Percentiles rank a stretch among this genome's conserved stretches.
Conservation (phyloP, 2,797 vertebrate genomes). For the Heteromormyrus szaboi region DNA sequence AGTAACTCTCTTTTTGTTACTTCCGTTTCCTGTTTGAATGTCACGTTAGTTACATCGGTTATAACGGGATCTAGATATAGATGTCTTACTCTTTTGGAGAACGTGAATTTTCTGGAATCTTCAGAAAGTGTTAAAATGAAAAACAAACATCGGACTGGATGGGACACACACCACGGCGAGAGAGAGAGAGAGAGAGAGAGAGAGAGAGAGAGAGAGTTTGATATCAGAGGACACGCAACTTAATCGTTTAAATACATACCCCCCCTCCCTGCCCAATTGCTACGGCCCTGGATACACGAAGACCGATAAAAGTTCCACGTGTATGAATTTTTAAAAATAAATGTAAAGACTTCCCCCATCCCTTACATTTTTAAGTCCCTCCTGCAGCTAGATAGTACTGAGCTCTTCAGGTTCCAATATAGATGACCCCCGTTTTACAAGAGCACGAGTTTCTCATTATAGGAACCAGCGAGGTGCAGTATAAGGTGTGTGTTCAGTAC, state of each 20-base stretch:
- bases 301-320: not conserved
- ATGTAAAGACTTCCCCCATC: not conserved
- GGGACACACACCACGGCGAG: not conserved
- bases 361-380: not conserved
- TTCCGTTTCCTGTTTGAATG: not conserved
- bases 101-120: not conserved
- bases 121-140: not conserved
- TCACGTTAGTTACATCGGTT: not conserved
- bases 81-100: not conserved
- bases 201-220: not conserved
- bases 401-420: not conserved
- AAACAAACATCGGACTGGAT: not conserved
- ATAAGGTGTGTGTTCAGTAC: constrained; percentile 13
- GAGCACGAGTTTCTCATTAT: constrained; percentile 14
- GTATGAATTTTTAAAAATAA: not conserved
- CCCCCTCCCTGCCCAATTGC: not conserved
- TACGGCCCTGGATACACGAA: not conserved
- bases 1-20: not conserved
- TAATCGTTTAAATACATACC: not conserved
- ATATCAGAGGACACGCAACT: not conserved
- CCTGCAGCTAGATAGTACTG: not conserved
- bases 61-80: not conserved
- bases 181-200: not conserved
- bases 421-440: constrained; percentile 4
- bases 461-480: constrained; percentile 13